A percentile compares a stretch with the other conserved stretches of the same genome.
Conservation (phyloP, 2,113 vertebrate genomes). For the Diphyllodes magnificus region DNA sequence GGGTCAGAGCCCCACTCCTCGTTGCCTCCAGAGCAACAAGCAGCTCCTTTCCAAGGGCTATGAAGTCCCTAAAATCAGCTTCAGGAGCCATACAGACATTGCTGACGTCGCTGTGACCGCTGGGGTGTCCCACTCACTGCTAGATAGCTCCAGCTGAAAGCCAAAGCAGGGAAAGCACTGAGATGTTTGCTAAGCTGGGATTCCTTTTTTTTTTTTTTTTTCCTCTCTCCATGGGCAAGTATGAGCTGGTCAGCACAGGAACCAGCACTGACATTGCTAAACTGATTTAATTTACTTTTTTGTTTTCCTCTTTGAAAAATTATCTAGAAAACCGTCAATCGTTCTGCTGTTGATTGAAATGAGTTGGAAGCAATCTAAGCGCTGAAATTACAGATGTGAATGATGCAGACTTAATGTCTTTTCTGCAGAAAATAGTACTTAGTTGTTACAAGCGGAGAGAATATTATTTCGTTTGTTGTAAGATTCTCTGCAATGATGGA, state of each 20-base stretch:
- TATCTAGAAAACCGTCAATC: not conserved
- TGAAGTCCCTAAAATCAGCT: not conserved
- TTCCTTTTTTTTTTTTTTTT: not conserved
- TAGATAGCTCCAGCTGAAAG: not conserved
- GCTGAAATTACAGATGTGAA: not conserved
- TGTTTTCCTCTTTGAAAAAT: not conserved
- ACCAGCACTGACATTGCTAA: not conserved
- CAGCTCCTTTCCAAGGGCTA: not conserved
- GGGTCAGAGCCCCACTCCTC: not conserved
- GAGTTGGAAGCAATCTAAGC: not conserved
- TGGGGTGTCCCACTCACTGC: not conserved
- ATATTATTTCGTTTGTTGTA: not conserved
- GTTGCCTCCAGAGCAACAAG: not conserved
- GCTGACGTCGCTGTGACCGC: rapidly evolving
- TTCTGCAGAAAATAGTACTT: not conserved
- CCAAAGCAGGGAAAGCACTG: not conserved
- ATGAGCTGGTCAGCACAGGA: not conserved
- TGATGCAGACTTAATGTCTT: not conserved
- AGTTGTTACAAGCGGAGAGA: not conserved
- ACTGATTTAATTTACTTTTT: not conserved
- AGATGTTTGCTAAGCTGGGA: not conserved
- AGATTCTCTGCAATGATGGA: not conserved
- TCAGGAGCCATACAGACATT: rapidly evolving
- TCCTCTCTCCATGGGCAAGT: not conserved
- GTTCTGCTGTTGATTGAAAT: not conserved